Percentiles rank a stretch among this genome's conserved stretches.
Evolutionary conservation across 2,113 vertebrate genomes (phyloP).

Genomic region (Cebidichthys violaceus): DNA sequence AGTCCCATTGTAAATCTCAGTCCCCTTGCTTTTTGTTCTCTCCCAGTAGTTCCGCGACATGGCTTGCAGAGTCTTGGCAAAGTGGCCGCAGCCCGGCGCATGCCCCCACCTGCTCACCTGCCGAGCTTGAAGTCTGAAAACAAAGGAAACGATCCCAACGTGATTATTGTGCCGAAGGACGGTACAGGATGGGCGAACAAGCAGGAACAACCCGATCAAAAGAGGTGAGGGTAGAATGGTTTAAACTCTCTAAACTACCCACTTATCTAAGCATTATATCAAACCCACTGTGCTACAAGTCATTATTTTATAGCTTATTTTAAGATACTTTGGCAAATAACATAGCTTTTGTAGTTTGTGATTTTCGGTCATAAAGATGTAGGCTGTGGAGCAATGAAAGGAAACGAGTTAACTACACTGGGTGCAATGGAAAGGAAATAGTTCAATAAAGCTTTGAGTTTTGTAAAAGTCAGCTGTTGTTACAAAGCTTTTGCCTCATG

Average conservation of each 20-base stretch:
- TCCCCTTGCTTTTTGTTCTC: not conserved
- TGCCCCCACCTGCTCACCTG: constrained; percentile 99
- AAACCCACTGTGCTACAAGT: not conserved
- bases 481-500: not conserved
- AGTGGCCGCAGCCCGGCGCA: constrained; percentile 99
- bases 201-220: constrained; percentile 99
- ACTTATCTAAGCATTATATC: not conserved
- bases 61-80: constrained; percentile 99
- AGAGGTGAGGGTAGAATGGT: constrained; percentile 85
- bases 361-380: not conserved
- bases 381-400: not conserved
- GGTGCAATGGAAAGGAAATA: not conserved
- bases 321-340: not conserved
- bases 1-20: not conserved
- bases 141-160: constrained; percentile 99
- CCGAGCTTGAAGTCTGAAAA: constrained; percentile 99
- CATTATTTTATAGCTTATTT: not conserved
- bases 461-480: constrained; percentile 10
- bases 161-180: constrained; percentile 99
- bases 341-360: not conserved
- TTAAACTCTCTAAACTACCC: not conserved
- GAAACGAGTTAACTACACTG: not conserved
- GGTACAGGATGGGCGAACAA: constrained; percentile 99
- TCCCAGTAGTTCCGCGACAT: constrained; percentile 96
- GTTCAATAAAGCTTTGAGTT: not conserved